A percentile compares a stretch with the other conserved stretches of the same genome.
Conservation (phyloP, 2,888 invertebrate genomes). For the Apamea anceps region DNA sequence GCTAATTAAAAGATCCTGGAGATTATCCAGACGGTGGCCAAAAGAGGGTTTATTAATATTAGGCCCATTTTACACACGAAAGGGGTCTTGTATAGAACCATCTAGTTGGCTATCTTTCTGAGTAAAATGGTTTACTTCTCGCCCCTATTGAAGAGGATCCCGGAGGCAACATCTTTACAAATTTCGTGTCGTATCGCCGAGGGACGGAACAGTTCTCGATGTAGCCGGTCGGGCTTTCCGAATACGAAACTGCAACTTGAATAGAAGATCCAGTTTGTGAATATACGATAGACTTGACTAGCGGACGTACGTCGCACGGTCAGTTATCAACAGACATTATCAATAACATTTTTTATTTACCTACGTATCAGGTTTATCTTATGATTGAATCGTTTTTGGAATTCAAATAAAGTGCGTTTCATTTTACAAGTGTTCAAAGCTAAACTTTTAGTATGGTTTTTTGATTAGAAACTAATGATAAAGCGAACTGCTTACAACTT, state of each 20-base stretch:
- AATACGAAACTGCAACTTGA: conserved; percentile 70
- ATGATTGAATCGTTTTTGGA: conserved; percentile 7
- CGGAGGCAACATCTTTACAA: conserved; percentile 74
- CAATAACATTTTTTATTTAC: conserved; percentile 37
- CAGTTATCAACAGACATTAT: conserved; percentile 34
- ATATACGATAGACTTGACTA: conserved; percentile 61
- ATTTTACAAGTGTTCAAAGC: neutral
- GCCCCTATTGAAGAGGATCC: conserved; percentile 65
- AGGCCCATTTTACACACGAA: conserved; percentile 52
- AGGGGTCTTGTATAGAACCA: conserved; percentile 40
- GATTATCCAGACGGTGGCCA: conserved; percentile 45
- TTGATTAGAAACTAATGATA: neutral
- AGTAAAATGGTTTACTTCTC: conserved; percentile 69
- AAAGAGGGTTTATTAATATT: conserved; percentile 60
- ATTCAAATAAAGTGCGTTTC: neutral
- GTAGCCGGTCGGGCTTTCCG: conserved; percentile 68
- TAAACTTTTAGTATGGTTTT: neutral
- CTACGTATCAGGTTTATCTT: conserved; percentile 26
- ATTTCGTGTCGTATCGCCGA: conserved; percentile 73
- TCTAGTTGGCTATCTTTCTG: conserved; percentile 55
- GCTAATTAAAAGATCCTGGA: conserved; percentile 59
- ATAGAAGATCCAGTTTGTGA: conserved; percentile 74
- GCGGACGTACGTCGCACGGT: conserved; percentile 29
- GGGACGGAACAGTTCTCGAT: conserved; percentile 73
- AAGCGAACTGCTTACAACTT: conserved; percentile 14